Base-by-base conservation (phyloP, 1,140 invertebrate genomes). In the Cydia pomonella region DNA sequence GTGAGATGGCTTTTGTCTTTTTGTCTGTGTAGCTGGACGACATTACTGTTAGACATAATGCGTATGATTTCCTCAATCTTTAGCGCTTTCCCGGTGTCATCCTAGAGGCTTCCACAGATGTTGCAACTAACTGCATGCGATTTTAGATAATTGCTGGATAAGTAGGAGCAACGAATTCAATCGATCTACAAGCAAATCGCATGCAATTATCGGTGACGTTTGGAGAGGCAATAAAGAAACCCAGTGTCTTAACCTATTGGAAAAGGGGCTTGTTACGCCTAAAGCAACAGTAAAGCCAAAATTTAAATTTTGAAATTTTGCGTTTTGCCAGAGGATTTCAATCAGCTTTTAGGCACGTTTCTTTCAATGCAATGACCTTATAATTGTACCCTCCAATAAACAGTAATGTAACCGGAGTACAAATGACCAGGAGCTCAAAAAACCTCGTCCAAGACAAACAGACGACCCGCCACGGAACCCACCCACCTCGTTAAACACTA, bases 401-500 rank as follows among this genome's bases (percentile, higher is more conserved):
- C 63, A 29, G 16, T 66, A 66, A 18, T 69, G 64, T 69, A 69
- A 69, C 41, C 64, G 13, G 64, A 69, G 29, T 69, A 69, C 64
- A 69, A 69, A 69, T 69, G 64, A 69, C 64, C 71, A 41, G 71
- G 38, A 72, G 71, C 18, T 47, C 71, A 72, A 72, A 72, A 72
- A 72, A 50, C 25, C 64, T 44, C 16, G n/a, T 38, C 71, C 71
- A 72, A 72, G 25, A 72, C 71, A 72, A 72, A 72, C 71, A 72
- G 18, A 41, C 44, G 13, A 41, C 71, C 71, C 41, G 41, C 41
- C 41, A 72, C 23, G 33, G 71, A 72, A 72, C 71, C 75, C 80
- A 79, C 79, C 81, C 79, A 82, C 76, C 79, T 82, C 50, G 81
- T 82, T 82, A 80, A 59, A 59, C n/a, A n/a, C 53, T 59, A 38